A percentile compares a stretch with the other conserved stretches of the same genome.
These are phyloP conservation scores for Cantharis rustica DNA, from an alignment of 2,888 invertebrate genomes.

Conservation along the genomic window DNA sequence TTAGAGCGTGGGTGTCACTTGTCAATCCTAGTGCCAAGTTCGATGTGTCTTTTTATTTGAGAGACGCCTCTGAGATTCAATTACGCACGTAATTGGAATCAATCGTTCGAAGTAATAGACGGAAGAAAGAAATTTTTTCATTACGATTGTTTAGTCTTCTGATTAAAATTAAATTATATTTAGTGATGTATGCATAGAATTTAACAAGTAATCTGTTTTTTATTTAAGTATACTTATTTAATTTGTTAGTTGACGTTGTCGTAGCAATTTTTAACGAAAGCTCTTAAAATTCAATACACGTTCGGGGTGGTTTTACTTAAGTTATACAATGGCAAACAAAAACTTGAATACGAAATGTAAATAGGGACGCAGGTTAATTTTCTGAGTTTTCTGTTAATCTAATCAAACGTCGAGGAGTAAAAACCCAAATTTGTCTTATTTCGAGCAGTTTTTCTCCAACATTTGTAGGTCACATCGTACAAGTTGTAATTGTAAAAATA, in stretches of 20 bases:
- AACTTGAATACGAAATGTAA: not conserved
- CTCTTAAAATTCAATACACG: not conserved
- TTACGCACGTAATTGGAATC: conserved; percentile 48
- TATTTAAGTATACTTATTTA: not conserved
- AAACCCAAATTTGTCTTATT: not conserved
- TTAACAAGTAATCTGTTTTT: not conserved
- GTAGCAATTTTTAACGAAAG: not conserved
- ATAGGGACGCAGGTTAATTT: not conserved
- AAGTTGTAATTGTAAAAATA: not conserved
- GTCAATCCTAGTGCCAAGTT: conserved; percentile 46
- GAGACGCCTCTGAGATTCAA: conserved; percentile 47
- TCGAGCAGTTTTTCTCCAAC: not conserved
- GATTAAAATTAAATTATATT: conserved; percentile 15
- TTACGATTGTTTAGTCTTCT: conserved; percentile 25
- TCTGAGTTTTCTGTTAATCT: not conserved
- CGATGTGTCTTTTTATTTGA: conserved; percentile 48
- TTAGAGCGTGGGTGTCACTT: conserved; percentile 40
- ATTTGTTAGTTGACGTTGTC: not conserved
- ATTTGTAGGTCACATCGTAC: not conserved
- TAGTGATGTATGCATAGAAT: not conserved
- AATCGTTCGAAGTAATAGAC: conserved; percentile 40
- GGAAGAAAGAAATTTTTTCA: conserved; percentile 31
- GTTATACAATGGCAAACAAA: not conserved
- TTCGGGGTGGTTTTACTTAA: not conserved
- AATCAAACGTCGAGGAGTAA: not conserved